phyloP scores from a whole-genome alignment of 1,140 invertebrate species.

The Bombus confusus region DNA sequence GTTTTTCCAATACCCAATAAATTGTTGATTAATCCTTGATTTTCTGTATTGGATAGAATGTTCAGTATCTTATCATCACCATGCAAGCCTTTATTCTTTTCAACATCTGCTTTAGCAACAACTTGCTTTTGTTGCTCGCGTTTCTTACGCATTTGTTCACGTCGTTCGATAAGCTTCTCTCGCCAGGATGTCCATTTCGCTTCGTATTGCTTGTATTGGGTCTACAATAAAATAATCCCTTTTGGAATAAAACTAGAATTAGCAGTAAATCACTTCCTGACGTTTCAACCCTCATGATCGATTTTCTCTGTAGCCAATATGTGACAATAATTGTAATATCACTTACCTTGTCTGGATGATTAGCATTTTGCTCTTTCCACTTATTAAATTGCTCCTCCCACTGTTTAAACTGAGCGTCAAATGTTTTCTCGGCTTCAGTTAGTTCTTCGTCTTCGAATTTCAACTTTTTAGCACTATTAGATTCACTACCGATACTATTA shows the following conservation, averaged over 20 bases:
- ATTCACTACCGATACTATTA: slow-evolving; percentile 63
- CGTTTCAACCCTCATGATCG: background rate
- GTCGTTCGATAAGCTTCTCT: slow-evolving; percentile 88
- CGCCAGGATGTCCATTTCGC: slow-evolving; percentile 91
- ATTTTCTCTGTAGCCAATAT: background rate
- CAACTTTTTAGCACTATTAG: slow-evolving; percentile 77
- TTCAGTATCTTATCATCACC: slow-evolving; percentile 81
- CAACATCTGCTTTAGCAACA: slow-evolving; percentile 72
- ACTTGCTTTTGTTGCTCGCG: slow-evolving; percentile 81
- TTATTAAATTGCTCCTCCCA: slow-evolving; percentile 93
- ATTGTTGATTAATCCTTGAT: slow-evolving; percentile 80
- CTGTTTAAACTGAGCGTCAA: slow-evolving; percentile 91
- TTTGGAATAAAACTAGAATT: slow-evolving; percentile 21
- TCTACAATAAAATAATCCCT: slow-evolving; percentile 74
- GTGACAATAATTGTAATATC: slow-evolving; percentile 18
- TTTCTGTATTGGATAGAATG: slow-evolving; percentile 79
- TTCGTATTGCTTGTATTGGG: slow-evolving; percentile 91
- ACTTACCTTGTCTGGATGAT: slow-evolving; percentile 91
- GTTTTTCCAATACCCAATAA: slow-evolving; percentile 80
- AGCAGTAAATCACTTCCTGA: background rate
- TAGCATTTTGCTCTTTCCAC: slow-evolving; percentile 92
- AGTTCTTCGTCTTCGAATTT: slow-evolving; percentile 81
- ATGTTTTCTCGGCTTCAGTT: slow-evolving; percentile 89
- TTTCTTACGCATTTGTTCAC: slow-evolving; percentile 91
- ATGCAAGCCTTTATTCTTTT: slow-evolving; percentile 76